These are phyloP conservation scores for Phaethornis superciliosus DNA, from an alignment of 2,113 vertebrate genomes.

Conservation along the genomic window DNA sequence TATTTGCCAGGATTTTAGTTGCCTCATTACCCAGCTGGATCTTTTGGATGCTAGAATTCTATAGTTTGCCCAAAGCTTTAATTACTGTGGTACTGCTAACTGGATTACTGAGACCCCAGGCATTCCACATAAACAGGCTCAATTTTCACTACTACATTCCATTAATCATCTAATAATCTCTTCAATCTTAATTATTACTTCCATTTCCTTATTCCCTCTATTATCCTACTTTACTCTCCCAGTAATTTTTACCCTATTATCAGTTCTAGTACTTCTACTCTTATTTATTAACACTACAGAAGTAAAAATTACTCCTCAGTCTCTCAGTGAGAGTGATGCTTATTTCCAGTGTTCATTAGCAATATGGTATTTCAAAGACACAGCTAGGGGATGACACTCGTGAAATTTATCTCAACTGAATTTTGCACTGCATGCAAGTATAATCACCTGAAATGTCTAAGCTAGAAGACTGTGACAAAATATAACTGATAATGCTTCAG, in stretches of 20 bases:
- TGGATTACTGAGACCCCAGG: not conserved
- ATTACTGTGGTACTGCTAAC: not conserved
- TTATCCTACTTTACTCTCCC: not conserved
- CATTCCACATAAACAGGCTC: not conserved
- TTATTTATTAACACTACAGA: too few species aligned
- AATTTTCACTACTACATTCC: not conserved
- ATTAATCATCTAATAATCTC: not conserved
- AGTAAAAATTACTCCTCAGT: not conserved
- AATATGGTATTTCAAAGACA: not conserved
- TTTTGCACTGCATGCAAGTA: not conserved
- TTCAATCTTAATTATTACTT: not conserved
- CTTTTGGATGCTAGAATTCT: not conserved
- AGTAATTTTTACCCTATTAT: not conserved
- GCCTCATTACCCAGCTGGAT: not conserved
- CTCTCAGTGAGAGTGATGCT: not conserved
- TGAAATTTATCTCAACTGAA: not conserved
- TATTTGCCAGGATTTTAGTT: not conserved
- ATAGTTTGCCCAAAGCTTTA: not conserved
- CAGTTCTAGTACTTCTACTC: too few species aligned
- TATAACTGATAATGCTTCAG: not conserved
- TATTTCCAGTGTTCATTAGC: not conserved
- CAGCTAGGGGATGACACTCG: not conserved
- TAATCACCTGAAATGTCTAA: not conserved
- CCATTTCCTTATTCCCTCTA: not conserved
- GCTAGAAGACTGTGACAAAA: not conserved